Evolutionary conservation across 1,140 invertebrate species (phyloP), one percentile per base, ranked within the genome.

Genomic region (Drosophila ficusphila): DNA sequence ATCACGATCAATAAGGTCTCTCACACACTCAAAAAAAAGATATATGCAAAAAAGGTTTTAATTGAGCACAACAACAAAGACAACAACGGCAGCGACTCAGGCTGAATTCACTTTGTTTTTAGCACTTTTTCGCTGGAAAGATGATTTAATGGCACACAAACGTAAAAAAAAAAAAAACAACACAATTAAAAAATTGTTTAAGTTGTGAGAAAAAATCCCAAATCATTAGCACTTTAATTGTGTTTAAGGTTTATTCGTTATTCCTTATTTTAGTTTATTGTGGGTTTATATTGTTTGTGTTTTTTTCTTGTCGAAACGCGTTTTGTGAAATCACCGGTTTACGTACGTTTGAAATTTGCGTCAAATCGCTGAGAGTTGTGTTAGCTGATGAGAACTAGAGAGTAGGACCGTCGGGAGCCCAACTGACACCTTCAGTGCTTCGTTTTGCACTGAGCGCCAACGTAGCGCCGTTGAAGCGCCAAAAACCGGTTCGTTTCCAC

Each of bases 81-180:
- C 34, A 33, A 41, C 46, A 51, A 65, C 46, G 27, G 9, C n/a
- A 21, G 57, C 25, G 25, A 23, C 61, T 38, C 41, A 57, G 33
- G 31, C 39, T 65, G 41, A 38, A 29, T 67, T 68, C 60, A 69
- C 62, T 44, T 53, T 57, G 51, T 33, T 57, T 68, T 70, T 54
- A 69, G 27, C 41, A 47, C 34, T 71, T 61, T 60, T 79, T 57
- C 71, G 48, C 46, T 76, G 54, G 19, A 64, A 58, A 67, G 62
- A 73, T 85, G 72, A 86, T 79, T 74, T 64, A 86, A 76, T 86
- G 51, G 42, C 81, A 79, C 81, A 88, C 51, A 79, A 61, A 75
- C 29, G 49, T 61, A 67, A 54, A 49, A 62, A 53, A 61, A 62
- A 34, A 44, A 46, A 42, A 27, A 67, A 57, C 12, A 69, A 75